Evolutionary conservation across 2,888 invertebrate species (phyloP).

Genomic region (Aelia acuminata): DNA sequence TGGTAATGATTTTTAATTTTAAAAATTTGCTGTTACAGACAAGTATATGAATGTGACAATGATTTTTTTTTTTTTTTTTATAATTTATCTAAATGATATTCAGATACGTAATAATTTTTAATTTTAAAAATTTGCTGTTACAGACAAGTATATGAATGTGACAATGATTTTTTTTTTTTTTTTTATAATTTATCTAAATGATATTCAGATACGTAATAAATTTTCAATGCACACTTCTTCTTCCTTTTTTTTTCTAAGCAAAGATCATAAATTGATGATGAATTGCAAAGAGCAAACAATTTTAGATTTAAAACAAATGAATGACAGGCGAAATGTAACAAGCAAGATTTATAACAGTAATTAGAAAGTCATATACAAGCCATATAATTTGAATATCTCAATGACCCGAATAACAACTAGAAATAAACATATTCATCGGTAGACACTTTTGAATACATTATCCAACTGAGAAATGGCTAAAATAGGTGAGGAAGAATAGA

Average conservation of each 20-base stretch:
- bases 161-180: too few relatives aligned
- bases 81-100: too few relatives aligned
- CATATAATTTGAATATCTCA: constrained; percentile 1
- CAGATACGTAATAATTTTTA: too few relatives aligned
- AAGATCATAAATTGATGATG: background rate
- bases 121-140: too few relatives aligned
- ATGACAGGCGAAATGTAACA: background rate
- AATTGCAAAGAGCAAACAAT: background rate
- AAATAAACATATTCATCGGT: constrained; percentile 36
- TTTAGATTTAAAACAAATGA: background rate
- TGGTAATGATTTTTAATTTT: too few relatives aligned
- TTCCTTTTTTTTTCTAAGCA: background rate
- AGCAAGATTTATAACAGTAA: constrained; percentile 1
- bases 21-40: too few relatives aligned
- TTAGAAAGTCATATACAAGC: constrained; percentile 13
- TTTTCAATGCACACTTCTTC: too few relatives aligned
- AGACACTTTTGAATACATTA: constrained; percentile 28
- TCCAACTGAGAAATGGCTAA: background rate
- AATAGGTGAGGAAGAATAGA: constrained; percentile 44
- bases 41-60: too few relatives aligned
- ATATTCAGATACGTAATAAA: too few relatives aligned
- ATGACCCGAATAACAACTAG: constrained; percentile 23
- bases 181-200: too few relatives aligned
- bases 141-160: too few relatives aligned
- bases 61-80: too few relatives aligned